phyloP scores from a whole-genome alignment of 2,888 invertebrate species.

The Steinernema carpocapsae region DNA sequence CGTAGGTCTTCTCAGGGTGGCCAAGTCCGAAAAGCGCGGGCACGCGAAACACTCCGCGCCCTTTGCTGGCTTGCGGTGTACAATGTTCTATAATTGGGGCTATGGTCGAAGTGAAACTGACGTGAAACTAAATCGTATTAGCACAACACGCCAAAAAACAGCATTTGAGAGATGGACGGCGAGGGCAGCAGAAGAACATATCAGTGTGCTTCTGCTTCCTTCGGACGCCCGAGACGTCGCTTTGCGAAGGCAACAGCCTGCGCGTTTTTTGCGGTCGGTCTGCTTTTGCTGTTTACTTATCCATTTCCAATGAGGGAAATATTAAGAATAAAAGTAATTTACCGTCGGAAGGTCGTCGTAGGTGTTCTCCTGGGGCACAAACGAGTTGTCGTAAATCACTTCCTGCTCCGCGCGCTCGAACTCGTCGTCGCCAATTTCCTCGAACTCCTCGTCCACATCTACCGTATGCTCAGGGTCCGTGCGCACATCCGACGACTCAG shows the following conservation, averaged over 20 bases:
- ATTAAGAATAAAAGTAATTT: not conserved
- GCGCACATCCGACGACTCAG: conserved; percentile 14
- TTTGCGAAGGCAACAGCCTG: no score
- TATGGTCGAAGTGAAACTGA: conserved; percentile 25
- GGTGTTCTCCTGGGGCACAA: conserved; percentile 2
- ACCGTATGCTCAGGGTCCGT: conserved; percentile 22
- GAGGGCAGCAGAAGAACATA: no score
- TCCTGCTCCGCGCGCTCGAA: conserved; percentile 25
- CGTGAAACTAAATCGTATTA: conserved; percentile 34
- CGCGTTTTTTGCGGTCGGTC: no score
- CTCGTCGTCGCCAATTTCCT: conserved; percentile 29
- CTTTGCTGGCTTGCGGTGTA: conserved; percentile 6
- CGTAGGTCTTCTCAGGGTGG: conserved; percentile 2
- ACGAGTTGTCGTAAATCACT: conserved; percentile 21
- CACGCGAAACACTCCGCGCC: no score
- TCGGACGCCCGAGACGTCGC: no score
- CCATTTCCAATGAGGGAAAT: not conserved
- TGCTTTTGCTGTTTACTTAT: no score
- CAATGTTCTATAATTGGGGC: conserved; percentile 33
- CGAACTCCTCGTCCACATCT: conserved; percentile 30
- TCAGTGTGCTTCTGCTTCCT: no score
- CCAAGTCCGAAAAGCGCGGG: not conserved
- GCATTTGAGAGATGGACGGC: not conserved
- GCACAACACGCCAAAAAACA: conserved; percentile 25
- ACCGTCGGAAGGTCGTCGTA: conserved; percentile 24